phyloP scores from a whole-genome alignment of 1,140 invertebrate species.

The Drosophila saltans region DNA sequence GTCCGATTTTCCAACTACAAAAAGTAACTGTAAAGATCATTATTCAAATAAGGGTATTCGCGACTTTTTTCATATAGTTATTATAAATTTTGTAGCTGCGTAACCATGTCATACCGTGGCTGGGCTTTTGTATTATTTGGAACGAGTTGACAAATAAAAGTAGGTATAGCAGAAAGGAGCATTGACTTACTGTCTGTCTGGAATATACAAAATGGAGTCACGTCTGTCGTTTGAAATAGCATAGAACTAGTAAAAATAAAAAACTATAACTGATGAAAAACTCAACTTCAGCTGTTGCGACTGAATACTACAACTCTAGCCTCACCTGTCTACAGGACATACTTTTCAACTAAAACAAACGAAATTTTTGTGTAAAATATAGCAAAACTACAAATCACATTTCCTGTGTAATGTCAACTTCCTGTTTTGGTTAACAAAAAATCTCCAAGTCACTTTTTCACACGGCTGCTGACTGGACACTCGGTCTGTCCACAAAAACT shows the following conservation, averaged over 20 bases:
- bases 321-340: constrained; percentile 58
- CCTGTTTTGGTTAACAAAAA: constrained; percentile 62
- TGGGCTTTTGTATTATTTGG: constrained; percentile 40
- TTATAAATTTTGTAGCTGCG: constrained; percentile 33
- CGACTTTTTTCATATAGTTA: constrained; percentile 15
- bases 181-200: constrained; percentile 52
- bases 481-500: constrained; percentile 13
- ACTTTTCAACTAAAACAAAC: constrained; percentile 50
- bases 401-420: constrained; percentile 74
- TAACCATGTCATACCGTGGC: constrained; percentile 45
- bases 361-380: constrained; percentile 66
- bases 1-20: no score
- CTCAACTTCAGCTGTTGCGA: constrained; percentile 26
- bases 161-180: constrained; percentile 26
- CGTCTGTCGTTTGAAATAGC: constrained; percentile 44
- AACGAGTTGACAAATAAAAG: constrained; percentile 56
- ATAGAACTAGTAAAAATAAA: constrained; percentile 18
- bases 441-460: constrained; percentile 74
- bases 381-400: constrained; percentile 77
- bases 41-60: constrained; percentile 1
- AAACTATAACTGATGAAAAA: constrained; percentile 50
- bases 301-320: background rate
- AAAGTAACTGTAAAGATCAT: no score
- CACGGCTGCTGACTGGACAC: constrained; percentile 37
- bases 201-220: constrained; percentile 63